Percentiles rank a stretch among this genome's conserved stretches.
Evolutionary conservation across 2,113 vertebrate species (phyloP).

Genomic region (Scomber scombrus): DNA sequence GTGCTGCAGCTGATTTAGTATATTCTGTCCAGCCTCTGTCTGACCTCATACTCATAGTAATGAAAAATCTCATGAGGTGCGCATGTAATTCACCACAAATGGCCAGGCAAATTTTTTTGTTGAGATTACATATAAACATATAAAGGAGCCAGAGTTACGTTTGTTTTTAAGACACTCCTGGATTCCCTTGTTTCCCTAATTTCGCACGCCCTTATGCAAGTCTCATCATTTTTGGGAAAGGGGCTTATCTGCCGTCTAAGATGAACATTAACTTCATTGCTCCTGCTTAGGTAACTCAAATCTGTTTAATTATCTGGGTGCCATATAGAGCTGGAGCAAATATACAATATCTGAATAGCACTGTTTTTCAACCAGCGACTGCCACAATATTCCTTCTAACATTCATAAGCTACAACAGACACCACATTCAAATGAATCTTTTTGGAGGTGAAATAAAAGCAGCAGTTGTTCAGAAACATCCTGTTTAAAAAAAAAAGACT

Average conservation of each 20-base stretch:
- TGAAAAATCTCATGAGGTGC: slow-evolving; percentile 18
- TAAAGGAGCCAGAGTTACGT: not conserved
- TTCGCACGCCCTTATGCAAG: not conserved
- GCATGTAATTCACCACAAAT: slow-evolving; percentile 1
- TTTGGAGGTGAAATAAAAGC: too few relatives aligned
- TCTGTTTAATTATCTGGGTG: too few relatives aligned
- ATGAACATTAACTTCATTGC: not conserved
- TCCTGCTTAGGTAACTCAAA: not conserved
- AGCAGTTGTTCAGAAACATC: not conserved
- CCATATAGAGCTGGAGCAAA: too few relatives aligned
- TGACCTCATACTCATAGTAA: slow-evolving; percentile 22
- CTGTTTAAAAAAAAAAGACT: not conserved
- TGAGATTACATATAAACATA: not conserved
- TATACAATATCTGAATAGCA: not conserved
- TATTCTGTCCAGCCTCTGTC: not conserved
- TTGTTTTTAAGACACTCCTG: not conserved
- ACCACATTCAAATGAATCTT: too few relatives aligned
- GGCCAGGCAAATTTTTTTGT: not conserved
- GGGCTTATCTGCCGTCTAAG: not conserved
- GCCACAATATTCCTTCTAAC: too few relatives aligned
- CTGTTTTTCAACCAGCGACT: not conserved
- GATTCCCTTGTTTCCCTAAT: slow-evolving; percentile 9
- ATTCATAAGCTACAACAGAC: too few relatives aligned
- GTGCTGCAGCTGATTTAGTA: slow-evolving; percentile 39
- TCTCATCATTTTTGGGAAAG: not conserved